Evolutionary conservation across 2,113 vertebrate genomes (phyloP).

Genomic region (Crotalus helleri): DNA sequence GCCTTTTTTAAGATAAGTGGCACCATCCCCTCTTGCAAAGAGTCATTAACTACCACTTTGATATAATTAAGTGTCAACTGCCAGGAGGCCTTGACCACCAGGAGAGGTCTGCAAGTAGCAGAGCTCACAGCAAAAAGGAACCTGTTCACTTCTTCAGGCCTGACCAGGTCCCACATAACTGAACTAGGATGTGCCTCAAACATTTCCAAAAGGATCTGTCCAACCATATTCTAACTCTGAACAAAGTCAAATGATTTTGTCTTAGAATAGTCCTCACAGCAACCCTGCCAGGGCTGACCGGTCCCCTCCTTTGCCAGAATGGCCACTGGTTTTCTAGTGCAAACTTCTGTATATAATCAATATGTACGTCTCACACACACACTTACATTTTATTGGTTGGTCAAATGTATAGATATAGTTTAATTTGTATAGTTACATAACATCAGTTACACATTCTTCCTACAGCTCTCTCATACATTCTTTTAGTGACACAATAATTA

Average conservation of each 20-base stretch:
- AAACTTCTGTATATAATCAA: neutral
- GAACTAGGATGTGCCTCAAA: neutral
- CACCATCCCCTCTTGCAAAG: too few relatives aligned
- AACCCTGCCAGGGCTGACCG: neutral
- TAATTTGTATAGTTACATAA: neutral
- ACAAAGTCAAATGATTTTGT: neutral
- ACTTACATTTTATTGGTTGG: too few relatives aligned
- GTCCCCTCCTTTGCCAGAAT: neutral
- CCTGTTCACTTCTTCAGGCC: neutral
- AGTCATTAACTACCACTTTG: too few relatives aligned
- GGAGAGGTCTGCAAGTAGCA: neutral
- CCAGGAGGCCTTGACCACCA: too few relatives aligned
- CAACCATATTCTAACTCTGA: neutral
- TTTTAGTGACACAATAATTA: neutral
- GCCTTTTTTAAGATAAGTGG: too few relatives aligned
- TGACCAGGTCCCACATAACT: neutral
- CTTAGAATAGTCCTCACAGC: neutral
- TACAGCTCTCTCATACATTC: neutral
- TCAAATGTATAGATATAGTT: neutral
- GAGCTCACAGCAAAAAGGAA: neutral
- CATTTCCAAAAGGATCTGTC: neutral
- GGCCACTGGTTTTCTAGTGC: neutral
- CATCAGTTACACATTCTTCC: neutral
- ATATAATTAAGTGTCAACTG: too few relatives aligned
- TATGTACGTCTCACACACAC: too few relatives aligned